Evolutionary conservation across 2,113 vertebrate genomes (phyloP).

Genomic region (Protomyctophum bolini): DNA sequence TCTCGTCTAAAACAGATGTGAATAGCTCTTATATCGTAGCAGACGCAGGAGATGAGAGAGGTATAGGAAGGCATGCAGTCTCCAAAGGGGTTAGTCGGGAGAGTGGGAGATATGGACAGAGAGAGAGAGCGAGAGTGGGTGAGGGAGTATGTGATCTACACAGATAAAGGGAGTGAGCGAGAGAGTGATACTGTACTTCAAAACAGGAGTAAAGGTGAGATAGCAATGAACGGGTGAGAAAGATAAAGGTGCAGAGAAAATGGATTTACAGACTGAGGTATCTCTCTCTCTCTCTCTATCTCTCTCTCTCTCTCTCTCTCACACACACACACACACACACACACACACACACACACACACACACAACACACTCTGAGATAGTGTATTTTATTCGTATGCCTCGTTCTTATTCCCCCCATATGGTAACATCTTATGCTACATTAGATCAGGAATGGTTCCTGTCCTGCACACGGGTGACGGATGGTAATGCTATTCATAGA

Average conservation of each 20-base stretch:
- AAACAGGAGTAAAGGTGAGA: too few species aligned
- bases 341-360: too few species aligned
- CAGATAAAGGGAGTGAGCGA: constrained; percentile 2
- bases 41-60: not conserved
- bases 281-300: constrained; percentile 3
- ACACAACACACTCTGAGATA: not conserved
- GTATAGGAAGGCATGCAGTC: not conserved
- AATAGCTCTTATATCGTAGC: not conserved
- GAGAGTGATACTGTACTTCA: not conserved
- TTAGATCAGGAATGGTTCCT: constrained; percentile 48
- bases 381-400: not conserved
- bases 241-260: not conserved
- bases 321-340: too few species aligned
- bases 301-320: constrained; percentile 17
- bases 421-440: constrained; percentile 51
- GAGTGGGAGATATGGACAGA: not conserved
- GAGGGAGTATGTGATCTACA: not conserved
- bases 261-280: constrained; percentile 14
- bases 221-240: not conserved
- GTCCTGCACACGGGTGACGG: constrained; percentile 26
- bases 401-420: constrained; percentile 23
- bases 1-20: too few species aligned
- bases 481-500: constrained; percentile 49
- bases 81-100: too few species aligned
- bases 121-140: not conserved